Evolutionary conservation across 1,140 invertebrate genomes (phyloP), one percentile per base, ranked within the genome.

Genomic region (Tetragonula clypearis): DNA sequence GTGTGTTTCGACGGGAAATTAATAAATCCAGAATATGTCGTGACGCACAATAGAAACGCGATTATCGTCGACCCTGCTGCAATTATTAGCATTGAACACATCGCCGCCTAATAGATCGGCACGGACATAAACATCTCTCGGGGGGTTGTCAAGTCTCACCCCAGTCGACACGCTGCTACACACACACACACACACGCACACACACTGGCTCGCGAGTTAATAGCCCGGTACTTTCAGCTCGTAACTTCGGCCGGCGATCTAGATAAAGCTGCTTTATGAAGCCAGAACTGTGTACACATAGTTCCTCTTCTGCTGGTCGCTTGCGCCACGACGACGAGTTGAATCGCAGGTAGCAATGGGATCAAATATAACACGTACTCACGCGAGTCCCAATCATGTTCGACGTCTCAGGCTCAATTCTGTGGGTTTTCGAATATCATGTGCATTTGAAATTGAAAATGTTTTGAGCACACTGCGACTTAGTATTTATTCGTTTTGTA

Each of bases 201-300:
- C 84, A 35, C 85, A 75, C 74, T 69, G 79, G 65, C 79, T 86
- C 71, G 79, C 88, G 86, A 90, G 82, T 91, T 92, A 92, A 91
- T 92, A 92, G 89, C 84, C 84, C 74, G 41, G 84, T 91, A 89
- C 90, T 88, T 91, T 88, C 60, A 83, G 76, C 65, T 75, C 85
- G 86, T 92, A 91, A 91, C 88, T 90, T 56, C 74, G 53, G 55
- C 41, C 72, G 84, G 77, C 89, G 87, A 90, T 92, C 90, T 86
- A 91, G 90, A 91, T 91, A 91, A 87, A 90, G 79, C 75, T 87
- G 87, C 86, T 92, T 91, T 88, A 92, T 90, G 89, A 90, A 91
- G 85, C 86, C 83, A 53, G 76, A 75, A 81, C 41, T 86, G 81
- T 62, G 81, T 68, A 55, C 65, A 82, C 86, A 74, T 62, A 35